Evolutionary conservation across 2,888 invertebrate species (phyloP).

Genomic region (Drosophila austrosaltans): DNA sequence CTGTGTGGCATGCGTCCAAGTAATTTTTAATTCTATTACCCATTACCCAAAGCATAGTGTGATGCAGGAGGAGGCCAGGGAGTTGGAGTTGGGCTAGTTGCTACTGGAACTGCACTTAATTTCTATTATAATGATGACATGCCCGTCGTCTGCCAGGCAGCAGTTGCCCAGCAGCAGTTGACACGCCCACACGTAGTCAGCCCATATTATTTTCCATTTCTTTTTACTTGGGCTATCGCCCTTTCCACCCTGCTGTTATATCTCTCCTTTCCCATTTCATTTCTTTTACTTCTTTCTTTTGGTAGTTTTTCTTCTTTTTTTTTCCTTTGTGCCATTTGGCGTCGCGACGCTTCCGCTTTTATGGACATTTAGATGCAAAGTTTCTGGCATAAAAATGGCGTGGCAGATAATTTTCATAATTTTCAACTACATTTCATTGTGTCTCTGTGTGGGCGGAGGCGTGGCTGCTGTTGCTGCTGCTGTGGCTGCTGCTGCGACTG

Average conservation of each 20-base stretch:
- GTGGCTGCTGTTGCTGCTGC: slow-evolving; percentile 46
- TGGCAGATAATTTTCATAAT: slow-evolving; percentile 78
- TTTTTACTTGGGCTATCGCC: not conserved
- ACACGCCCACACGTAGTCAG: slow-evolving; percentile 46
- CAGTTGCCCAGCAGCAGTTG: slow-evolving; percentile 27
- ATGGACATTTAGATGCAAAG: slow-evolving; percentile 79
- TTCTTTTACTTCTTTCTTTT: not conserved
- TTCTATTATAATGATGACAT: slow-evolving; percentile 75
- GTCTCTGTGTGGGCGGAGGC: slow-evolving; percentile 55
- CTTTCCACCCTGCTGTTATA: slow-evolving; percentile 13
- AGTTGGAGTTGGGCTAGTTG: slow-evolving; percentile 7
- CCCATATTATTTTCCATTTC: slow-evolving; percentile 25
- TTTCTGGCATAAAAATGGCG: slow-evolving; percentile 79
- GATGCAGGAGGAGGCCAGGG: not conserved
- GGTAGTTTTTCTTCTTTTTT: slow-evolving; percentile 6
- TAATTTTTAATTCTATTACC: slow-evolving; percentile 73
- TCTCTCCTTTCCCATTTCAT: slow-evolving; percentile 14
- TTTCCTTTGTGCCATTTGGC: slow-evolving; percentile 57
- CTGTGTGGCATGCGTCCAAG: slow-evolving; percentile 68
- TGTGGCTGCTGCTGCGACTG: slow-evolving; percentile 1
- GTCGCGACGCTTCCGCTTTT: slow-evolving; percentile 72
- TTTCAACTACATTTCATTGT: slow-evolving; percentile 79
- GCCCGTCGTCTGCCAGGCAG: slow-evolving; percentile 60
- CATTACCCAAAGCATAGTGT: slow-evolving; percentile 36
- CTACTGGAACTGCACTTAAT: slow-evolving; percentile 67